Base-by-base conservation (phyloP, 1,140 invertebrate species). In the Daktulosphaira vitifoliae region DNA sequence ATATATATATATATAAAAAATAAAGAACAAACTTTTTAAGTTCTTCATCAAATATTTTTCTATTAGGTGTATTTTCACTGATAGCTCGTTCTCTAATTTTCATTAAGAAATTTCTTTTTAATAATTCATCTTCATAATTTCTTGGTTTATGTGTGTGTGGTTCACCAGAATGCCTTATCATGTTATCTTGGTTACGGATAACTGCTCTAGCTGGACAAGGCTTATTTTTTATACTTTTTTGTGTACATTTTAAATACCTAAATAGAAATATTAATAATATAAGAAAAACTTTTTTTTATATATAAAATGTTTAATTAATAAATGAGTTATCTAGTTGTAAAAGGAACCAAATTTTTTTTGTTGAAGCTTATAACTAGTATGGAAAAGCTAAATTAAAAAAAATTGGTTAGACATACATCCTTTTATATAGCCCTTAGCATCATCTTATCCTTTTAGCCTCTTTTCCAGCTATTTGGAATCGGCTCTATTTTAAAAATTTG, bases 1-100 rank as follows among this genome's bases (percentile, higher is more conserved):
- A 15, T 20, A 20, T 33, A 33, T 0, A n/a, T 33, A 1, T 23
- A 54, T 23, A 7, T 2, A 6, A 53, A 51, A 8, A 25, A 29
- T 6, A 22, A 48, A 26, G 18, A 20, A 48, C 42, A 8, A 33
- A 62, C 56, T 62, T 62, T 62, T 62, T 62, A 26, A 62, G 44
- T 62, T 62, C 56, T 62, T 62, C 56, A 62, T 62, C 56, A 62
- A 62, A 62, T n/a, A 62, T 62, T 62, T 3, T 33, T 62, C 56
- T 46, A 46, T 62, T 62, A 29, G 56, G 18, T 22, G 56, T 62
- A 16, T 48, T 20, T 15, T 62, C 56, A 33, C 29, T 46, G 6
- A 62, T 62, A 26, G 56, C 56, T 62, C 56, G 44, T 18, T 62
- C 56, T 33, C 56, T 62, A 46, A 62, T 62, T 62, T n/a, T 62